Evolutionary conservation across 2,888 invertebrate genomes (phyloP).

Genomic region (Sphaerophoria taeniata): DNA sequence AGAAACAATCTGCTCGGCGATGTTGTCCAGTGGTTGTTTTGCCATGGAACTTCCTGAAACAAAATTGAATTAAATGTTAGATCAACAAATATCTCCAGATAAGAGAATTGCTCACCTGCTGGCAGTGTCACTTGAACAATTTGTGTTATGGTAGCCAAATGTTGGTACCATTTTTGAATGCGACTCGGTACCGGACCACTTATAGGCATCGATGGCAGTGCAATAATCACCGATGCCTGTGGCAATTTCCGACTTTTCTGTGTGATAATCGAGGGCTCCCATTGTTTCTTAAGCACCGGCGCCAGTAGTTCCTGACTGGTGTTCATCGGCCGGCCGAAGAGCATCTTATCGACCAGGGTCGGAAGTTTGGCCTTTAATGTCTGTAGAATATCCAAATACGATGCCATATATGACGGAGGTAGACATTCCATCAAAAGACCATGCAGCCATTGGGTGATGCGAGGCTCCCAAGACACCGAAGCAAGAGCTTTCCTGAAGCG

Average conservation of each 20-base stretch:
- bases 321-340: constrained; percentile 84
- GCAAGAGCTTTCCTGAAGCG: constrained; percentile 88
- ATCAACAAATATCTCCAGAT: background rate
- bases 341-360: constrained; percentile 89
- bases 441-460: constrained; percentile 91
- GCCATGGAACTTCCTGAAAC: constrained; percentile 78
- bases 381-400: constrained; percentile 91
- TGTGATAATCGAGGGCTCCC: constrained; percentile 89
- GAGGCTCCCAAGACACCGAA: constrained; percentile 88
- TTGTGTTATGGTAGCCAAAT: constrained; percentile 87
- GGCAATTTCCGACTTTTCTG: constrained; percentile 87
- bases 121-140: constrained; percentile 84
- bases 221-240: constrained; percentile 87
- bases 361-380: constrained; percentile 88
- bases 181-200: constrained; percentile 83
- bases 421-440: constrained; percentile 87
- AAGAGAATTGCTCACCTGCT: constrained; percentile 76
- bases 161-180: constrained; percentile 88
- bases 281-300: constrained; percentile 85
- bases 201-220: constrained; percentile 85
- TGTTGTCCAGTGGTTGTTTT: constrained; percentile 82
- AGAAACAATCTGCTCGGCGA: constrained; percentile 86
- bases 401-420: constrained; percentile 86
- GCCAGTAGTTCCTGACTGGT: constrained; percentile 86
- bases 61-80: background rate